Evolutionary conservation across 2,888 invertebrate genomes (phyloP).

Genomic region (Unio pictorum): DNA sequence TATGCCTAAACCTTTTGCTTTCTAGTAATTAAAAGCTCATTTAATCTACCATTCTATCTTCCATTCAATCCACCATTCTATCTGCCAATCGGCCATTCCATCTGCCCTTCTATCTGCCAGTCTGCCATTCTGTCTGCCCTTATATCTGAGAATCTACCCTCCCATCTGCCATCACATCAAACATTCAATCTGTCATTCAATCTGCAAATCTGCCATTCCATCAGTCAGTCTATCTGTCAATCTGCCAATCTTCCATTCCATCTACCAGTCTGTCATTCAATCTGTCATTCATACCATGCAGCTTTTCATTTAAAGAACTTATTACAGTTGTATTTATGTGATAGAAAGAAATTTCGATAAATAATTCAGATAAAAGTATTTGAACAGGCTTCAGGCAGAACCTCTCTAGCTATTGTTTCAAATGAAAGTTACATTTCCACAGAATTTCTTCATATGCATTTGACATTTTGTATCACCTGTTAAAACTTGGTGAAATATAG

Average conservation of each 20-base stretch:
- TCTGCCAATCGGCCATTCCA: background rate
- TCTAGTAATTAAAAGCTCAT: slow-evolving; percentile 6
- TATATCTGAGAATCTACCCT: background rate
- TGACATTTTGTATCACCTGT: no score
- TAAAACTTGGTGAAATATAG: no score
- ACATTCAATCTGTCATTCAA: background rate
- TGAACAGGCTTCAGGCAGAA: no score
- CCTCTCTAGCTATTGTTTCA: no score
- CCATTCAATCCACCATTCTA: background rate
- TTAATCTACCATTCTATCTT: background rate
- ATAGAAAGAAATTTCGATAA: no score
- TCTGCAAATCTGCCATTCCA: background rate
- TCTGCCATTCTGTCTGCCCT: background rate
- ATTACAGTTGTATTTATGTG: no score
- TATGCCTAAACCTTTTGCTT: slow-evolving; percentile 7
- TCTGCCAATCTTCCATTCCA: no score
- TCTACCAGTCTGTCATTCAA: no score
- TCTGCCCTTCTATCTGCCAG: background rate
- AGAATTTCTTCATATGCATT: no score
- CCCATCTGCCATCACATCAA: background rate
- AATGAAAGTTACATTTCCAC: no score
- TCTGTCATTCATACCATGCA: background rate
- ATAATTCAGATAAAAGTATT: no score
- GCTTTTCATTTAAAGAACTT: no score
- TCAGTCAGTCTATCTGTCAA: background rate